phyloP scores from a whole-genome alignment of 2,113 vertebrate genomes.

The Parus major region DNA sequence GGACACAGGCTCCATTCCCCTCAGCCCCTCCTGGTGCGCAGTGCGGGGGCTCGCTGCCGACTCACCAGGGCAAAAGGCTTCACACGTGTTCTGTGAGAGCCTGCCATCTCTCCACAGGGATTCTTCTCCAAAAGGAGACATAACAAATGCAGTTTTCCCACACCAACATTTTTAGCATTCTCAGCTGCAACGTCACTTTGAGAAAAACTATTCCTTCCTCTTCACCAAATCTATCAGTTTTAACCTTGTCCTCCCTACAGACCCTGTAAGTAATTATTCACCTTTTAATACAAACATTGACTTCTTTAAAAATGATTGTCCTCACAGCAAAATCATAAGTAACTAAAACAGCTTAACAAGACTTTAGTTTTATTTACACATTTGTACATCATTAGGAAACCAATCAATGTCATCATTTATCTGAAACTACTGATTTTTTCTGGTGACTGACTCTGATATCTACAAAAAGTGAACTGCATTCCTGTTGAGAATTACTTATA shows the following conservation, averaged over 20 bases:
- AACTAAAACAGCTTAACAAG: neutral
- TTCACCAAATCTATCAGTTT: neutral
- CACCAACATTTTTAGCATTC: neutral
- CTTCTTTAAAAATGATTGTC: neutral
- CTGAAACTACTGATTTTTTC: neutral
- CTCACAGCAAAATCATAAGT: neutral
- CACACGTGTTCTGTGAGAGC: neutral
- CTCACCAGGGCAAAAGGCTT: neutral
- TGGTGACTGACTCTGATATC: neutral
- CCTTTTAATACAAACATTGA: neutral
- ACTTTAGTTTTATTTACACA: neutral
- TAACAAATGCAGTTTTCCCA: neutral
- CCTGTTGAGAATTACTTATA: neutral
- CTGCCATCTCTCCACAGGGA: too few relatives aligned
- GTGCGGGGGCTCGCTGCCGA: rapidly evolving
- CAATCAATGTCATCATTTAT: neutral
- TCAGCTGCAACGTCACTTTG: neutral
- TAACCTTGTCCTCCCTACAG: neutral
- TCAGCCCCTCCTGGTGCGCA: rapidly evolving
- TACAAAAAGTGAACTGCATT: neutral
- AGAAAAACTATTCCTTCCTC: neutral
- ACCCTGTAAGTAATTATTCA: neutral
- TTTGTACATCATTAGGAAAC: neutral
- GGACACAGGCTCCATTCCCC: neutral
- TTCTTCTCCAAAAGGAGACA: neutral